Evolutionary conservation across 2,113 vertebrate genomes (phyloP).

Genomic region (Brachypteracias leptosomus): DNA sequence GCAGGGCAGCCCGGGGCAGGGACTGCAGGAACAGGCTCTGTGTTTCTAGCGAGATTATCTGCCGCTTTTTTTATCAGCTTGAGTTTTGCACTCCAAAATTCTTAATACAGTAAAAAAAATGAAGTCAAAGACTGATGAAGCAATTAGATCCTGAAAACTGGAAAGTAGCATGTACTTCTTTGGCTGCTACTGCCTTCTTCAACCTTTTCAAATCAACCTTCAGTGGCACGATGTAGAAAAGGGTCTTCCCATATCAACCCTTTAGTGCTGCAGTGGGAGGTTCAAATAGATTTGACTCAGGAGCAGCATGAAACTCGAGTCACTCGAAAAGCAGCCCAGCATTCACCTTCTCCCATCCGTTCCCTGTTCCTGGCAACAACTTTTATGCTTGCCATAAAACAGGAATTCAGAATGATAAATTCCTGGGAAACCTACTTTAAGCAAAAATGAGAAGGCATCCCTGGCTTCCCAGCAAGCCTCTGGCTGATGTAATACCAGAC

Average conservation of each 20-base stretch:
- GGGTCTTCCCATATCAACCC: not conserved
- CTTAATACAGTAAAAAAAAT: not conserved
- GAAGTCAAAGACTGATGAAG: not conserved
- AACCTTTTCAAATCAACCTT: not conserved
- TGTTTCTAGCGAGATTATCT: not conserved
- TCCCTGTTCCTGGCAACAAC: not conserved
- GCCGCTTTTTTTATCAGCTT: not conserved
- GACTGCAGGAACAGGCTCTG: not conserved
- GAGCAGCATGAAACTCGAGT: not conserved
- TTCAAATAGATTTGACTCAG: not conserved
- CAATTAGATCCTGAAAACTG: not conserved
- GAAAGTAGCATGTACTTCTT: not conserved
- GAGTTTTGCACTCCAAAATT: not conserved
- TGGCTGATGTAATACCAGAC: not conserved
- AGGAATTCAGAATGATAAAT: not conserved
- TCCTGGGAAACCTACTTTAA: not conserved
- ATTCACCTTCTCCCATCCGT: not conserved
- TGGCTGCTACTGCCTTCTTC: not conserved
- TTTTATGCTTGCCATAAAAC: not conserved
- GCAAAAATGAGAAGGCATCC: not conserved
- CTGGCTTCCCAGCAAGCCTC: not conserved
- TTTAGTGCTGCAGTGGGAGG: not conserved
- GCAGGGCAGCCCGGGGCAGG: fast-evolving
- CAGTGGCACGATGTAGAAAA: not conserved
- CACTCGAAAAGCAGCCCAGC: not conserved